A percentile compares a stretch with the other conserved stretches of the same genome.
phyloP scores from a whole-genome alignment of 2,113 vertebrate genomes.

The Gila orcuttii region DNA sequence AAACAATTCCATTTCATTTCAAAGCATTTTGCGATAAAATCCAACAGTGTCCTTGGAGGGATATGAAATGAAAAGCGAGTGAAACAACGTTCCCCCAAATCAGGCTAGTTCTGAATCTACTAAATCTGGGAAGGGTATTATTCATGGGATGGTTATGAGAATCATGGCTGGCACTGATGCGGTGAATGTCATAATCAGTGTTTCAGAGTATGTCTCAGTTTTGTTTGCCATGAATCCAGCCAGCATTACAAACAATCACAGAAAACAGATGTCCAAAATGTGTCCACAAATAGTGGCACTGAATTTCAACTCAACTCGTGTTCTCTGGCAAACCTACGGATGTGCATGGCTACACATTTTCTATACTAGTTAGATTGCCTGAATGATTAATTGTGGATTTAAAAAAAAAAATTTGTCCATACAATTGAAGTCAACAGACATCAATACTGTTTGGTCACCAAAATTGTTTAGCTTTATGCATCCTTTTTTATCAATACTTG shows the following conservation, averaged over 20 bases:
- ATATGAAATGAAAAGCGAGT: neutral
- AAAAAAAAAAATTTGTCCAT: too few species aligned
- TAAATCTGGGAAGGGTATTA: slow-evolving; percentile 7
- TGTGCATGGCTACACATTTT: neutral
- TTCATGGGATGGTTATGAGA: neutral
- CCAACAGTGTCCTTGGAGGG: neutral
- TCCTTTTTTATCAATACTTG: too few species aligned
- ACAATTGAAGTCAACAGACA: too few species aligned
- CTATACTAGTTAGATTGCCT: neutral
- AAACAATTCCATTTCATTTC: neutral
- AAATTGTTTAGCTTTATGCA: neutral
- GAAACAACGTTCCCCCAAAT: neutral
- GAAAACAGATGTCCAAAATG: neutral
- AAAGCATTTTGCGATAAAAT: slow-evolving; percentile 4
- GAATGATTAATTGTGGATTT: neutral
- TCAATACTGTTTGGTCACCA: neutral
- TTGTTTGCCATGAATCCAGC: neutral
- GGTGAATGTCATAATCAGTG: neutral
- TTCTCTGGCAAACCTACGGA: neutral
- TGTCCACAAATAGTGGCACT: neutral
- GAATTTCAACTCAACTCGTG: neutral
- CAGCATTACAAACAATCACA: neutral
- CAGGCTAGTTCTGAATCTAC: slow-evolving; percentile 7
- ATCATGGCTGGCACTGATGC: neutral
- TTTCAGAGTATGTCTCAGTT: neutral